phyloP scores from a whole-genome alignment of 2,113 vertebrate genomes.

The Lamprotornis superbus region DNA sequence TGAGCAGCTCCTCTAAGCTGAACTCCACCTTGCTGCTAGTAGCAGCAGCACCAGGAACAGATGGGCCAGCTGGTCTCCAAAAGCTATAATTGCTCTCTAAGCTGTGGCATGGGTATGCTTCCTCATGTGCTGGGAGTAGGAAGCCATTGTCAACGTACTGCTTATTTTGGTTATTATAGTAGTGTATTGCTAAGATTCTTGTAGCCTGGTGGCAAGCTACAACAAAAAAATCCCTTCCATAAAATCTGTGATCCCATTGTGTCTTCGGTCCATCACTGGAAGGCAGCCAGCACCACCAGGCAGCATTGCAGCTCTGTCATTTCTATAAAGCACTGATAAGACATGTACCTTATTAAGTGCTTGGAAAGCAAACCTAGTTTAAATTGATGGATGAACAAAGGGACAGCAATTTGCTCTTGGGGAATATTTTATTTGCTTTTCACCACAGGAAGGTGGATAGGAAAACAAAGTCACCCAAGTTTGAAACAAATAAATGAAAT shows the following conservation, averaged over 20 bases:
- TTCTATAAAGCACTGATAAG: neutral
- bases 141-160: neutral
- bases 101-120: neutral
- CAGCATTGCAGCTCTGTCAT: neutral
- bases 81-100: neutral
- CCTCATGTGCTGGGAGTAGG: neutral
- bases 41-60: neutral
- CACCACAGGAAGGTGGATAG: neutral
- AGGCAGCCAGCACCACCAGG: neutral
- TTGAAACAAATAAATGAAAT: conserved; percentile 14
- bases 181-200: neutral
- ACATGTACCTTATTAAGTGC: neutral
- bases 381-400: neutral
- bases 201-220: neutral
- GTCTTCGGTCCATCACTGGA: neutral
- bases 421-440: conserved; percentile 8
- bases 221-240: neutral
- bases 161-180: conserved; percentile 22
- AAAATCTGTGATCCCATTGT: neutral
- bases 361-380: conserved; percentile 15
- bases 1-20: neutral
- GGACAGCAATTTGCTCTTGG: neutral
- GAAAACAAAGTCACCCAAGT: conserved; percentile 28
- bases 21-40: neutral
- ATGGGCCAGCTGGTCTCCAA: neutral